These are phyloP conservation scores for Brenthis daphne DNA, from an alignment of 2,888 invertebrate genomes.

Conservation along the genomic window DNA sequence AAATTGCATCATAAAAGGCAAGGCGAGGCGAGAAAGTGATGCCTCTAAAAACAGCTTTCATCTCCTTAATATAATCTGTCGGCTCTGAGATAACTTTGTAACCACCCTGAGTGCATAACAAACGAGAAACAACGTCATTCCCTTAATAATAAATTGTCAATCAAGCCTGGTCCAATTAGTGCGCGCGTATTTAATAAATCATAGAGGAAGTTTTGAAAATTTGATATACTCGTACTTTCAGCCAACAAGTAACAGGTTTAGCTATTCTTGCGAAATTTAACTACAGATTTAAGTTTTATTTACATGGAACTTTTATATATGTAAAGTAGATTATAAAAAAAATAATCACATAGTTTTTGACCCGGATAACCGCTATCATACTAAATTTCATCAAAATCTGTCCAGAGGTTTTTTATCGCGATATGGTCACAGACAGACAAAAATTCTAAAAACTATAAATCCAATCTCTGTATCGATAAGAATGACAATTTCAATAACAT, in stretches of 20 bases:
- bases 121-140: conserved; percentile 25
- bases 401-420: no score
- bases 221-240: conserved; percentile 15
- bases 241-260: not conserved
- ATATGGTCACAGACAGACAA: no score
- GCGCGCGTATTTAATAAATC: conserved; percentile 33
- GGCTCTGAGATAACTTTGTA: conserved; percentile 55
- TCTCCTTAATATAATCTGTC: conserved; percentile 64
- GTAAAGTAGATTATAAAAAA: no score
- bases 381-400: no score
- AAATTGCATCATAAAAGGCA: conserved; percentile 19
- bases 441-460: no score
- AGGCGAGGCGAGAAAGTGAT: conserved; percentile 57
- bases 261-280: not conserved
- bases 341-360: no score
- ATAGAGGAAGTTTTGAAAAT: conserved; percentile 32
- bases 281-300: not conserved
- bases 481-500: no score
- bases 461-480: no score
- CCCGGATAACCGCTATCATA: no score
- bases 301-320: not conserved
- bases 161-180: conserved; percentile 34
- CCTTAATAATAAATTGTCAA: conserved; percentile 37
- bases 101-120: conserved; percentile 32
- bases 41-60: conserved; percentile 70